Percentiles rank a stretch among this genome's conserved stretches.
phyloP scores from a whole-genome alignment of 2,113 vertebrate genomes.

The Narcine bancroftii region DNA sequence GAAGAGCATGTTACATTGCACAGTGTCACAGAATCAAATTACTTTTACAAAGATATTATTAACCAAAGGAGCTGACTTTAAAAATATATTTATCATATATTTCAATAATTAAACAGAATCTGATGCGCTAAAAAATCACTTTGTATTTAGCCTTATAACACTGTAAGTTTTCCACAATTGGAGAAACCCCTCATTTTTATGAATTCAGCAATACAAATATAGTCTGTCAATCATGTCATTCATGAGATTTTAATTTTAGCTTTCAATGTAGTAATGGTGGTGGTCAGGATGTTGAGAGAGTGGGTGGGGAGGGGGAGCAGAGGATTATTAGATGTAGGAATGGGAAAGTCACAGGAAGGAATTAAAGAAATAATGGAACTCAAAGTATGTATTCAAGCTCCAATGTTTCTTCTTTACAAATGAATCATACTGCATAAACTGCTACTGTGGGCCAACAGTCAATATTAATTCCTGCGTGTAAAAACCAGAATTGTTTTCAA shows the following conservation, averaged over 20 bases:
- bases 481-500: background rate
- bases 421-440: background rate
- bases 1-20: constrained; percentile 18
- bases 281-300: background rate
- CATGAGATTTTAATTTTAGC: background rate
- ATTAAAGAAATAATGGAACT: background rate
- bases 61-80: background rate
- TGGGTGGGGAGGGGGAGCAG: background rate
- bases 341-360: too few relatives aligned
- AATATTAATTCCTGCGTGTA: background rate
- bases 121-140: background rate
- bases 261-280: too few relatives aligned
- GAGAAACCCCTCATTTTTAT: background rate
- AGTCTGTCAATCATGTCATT: background rate
- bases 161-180: background rate
- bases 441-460: background rate
- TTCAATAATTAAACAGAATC: constrained; percentile 24
- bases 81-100: constrained; percentile 28
- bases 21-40: background rate
- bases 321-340: too few relatives aligned
- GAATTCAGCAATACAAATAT: background rate
- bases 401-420: background rate
- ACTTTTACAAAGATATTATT: constrained; percentile 29
- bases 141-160: constrained; percentile 9
- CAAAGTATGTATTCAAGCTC: background rate